These are phyloP conservation scores for Cryptotis parvus DNA, from an alignment of 2,113 vertebrate species.

Conservation along the genomic window DNA sequence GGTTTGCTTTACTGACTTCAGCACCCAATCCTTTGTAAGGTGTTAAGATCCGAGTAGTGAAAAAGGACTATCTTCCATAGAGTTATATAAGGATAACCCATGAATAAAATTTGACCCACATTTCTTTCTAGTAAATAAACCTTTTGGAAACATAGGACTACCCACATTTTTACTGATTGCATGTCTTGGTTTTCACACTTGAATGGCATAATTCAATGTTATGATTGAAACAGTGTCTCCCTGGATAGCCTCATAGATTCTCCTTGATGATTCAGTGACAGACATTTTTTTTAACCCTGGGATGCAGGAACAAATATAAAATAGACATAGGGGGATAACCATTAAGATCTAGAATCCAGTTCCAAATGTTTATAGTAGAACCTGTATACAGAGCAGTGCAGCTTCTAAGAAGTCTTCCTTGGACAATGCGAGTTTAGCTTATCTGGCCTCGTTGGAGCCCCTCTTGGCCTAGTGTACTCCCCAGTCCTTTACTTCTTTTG, in stretches of 20 bases:
- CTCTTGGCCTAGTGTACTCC: too few species aligned
- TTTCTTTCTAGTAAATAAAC: neutral
- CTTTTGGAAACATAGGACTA: neutral
- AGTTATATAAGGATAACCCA: neutral
- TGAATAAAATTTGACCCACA: neutral
- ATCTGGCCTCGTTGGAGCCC: neutral
- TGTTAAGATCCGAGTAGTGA: neutral
- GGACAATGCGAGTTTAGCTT: neutral
- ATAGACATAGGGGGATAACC: neutral
- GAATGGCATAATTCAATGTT: neutral
- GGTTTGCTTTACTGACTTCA: slow-evolving; percentile 16
- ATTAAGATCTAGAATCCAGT: neutral
- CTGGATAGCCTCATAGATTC: neutral
- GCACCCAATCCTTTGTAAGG: neutral
- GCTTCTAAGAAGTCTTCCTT: neutral
- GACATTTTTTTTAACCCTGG: neutral
- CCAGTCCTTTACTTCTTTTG: neutral
- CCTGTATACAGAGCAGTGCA: neutral
- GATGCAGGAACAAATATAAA: neutral
- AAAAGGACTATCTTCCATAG: neutral
- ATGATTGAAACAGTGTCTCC: neutral
- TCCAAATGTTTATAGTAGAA: neutral
- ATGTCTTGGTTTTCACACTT: too few species aligned
- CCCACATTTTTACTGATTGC: neutral
- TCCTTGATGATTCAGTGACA: neutral